phyloP scores from a whole-genome alignment of 2,888 invertebrate genomes.

The Lasioglossum villosulum region DNA sequence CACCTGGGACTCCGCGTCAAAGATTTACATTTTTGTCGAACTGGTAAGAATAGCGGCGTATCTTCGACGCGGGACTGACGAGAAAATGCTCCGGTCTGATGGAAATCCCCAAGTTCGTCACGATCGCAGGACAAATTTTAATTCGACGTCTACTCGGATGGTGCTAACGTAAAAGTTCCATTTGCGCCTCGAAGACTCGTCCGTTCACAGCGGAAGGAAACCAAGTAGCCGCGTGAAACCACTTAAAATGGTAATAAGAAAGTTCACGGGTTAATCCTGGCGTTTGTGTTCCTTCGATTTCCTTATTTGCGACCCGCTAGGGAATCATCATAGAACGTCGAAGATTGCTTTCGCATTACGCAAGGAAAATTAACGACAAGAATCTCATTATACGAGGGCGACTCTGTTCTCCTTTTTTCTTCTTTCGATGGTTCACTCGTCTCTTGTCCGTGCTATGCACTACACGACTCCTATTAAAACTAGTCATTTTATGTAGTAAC shows the following conservation, averaged over 20 bases:
- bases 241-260: constrained; percentile 78
- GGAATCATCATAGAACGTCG: constrained; percentile 25
- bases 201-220: constrained; percentile 17
- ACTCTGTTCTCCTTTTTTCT: no score
- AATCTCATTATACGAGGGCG: not conserved
- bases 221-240: constrained; percentile 60
- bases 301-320: constrained; percentile 17
- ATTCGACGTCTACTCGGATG: constrained; percentile 73
- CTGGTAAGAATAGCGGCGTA: constrained; percentile 44
- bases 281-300: constrained; percentile 14
- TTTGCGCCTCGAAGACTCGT: constrained; percentile 16
- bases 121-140: constrained; percentile 70
- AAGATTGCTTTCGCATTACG: not conserved
- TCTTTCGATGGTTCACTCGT: no score
- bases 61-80: constrained; percentile 30
- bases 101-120: constrained; percentile 65
- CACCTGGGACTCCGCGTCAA: not conserved
- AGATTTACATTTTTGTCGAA: constrained; percentile 52
- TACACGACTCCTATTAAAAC: no score
- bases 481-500: no score
- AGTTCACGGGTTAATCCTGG: constrained; percentile 70
- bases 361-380: constrained; percentile 2
- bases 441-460: no score
- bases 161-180: constrained; percentile 38
- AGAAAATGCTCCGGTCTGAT: constrained; percentile 62